Conservation (phyloP, 2,888 invertebrate species). For the Craniophora ligustri region DNA sequence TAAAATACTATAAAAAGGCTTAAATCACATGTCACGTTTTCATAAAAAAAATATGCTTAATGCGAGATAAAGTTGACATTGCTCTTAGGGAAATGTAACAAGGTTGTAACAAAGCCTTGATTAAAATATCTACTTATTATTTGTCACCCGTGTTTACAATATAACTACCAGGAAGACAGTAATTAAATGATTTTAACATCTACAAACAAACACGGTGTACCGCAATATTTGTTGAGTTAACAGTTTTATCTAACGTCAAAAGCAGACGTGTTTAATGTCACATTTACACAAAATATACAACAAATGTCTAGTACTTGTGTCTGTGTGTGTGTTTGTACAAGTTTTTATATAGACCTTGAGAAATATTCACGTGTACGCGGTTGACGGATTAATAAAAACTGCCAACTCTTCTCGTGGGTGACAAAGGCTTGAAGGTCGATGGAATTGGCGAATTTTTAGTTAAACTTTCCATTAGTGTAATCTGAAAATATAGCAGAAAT, state of each 20-base stretch:
- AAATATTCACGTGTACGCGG: background rate
- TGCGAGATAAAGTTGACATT: background rate
- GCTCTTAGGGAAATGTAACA: slow-evolving; percentile 14
- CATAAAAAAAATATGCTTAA: background rate
- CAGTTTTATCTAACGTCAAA: slow-evolving; percentile 48
- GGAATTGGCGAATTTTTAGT: background rate
- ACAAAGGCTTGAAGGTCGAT: background rate
- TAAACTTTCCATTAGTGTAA: background rate
- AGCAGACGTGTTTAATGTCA: slow-evolving; percentile 47
- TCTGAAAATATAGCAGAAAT: too few species aligned
- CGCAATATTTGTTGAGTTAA: slow-evolving; percentile 49
- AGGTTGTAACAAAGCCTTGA: slow-evolving; percentile 27
- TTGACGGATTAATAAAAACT: background rate
- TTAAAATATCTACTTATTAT: slow-evolving; percentile 27
- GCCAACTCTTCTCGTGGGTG: slow-evolving; percentile 2
- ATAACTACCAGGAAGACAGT: slow-evolving; percentile 39
- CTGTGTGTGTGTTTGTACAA: slow-evolving; percentile 22
- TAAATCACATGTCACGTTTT: slow-evolving; percentile 2
- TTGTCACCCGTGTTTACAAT: slow-evolving; percentile 16
- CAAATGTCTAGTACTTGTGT: slow-evolving; percentile 30
- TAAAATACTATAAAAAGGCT: background rate
- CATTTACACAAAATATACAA: slow-evolving; percentile 41
- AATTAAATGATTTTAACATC: slow-evolving; percentile 39
- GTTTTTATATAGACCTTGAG: slow-evolving; percentile 23
- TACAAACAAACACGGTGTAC: slow-evolving; percentile 29